phyloP scores from a whole-genome alignment of 2,113 vertebrate genomes.

The Entomyzon cyanotis region DNA sequence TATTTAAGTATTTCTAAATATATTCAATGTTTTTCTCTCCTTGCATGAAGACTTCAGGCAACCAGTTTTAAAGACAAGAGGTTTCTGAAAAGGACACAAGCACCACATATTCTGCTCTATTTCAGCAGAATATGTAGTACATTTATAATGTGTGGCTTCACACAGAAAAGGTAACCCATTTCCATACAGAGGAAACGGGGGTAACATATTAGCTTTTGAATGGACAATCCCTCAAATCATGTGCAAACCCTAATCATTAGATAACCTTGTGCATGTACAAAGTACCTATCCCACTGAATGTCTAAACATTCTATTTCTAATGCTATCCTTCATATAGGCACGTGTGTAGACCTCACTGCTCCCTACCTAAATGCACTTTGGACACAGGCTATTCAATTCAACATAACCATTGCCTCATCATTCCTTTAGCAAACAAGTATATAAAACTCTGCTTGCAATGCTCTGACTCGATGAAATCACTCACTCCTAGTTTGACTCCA shows the following conservation, averaged over 20 bases:
- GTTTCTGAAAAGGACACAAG: not conserved
- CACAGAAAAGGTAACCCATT: accelerated
- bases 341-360: accelerated
- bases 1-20: slow-evolving; percentile 24
- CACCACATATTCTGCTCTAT: not conserved
- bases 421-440: not conserved
- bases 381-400: not conserved
- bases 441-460: not conserved
- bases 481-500: not conserved
- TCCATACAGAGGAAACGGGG: not conserved
- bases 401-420: not conserved
- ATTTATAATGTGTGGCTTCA: not conserved
- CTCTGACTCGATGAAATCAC: not conserved
- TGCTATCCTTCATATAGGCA: not conserved
- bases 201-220: not conserved
- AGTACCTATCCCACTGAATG: not conserved
- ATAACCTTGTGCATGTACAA: not conserved
- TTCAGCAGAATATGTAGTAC: not conserved
- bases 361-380: not conserved
- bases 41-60: not conserved
- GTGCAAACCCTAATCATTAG: not conserved
- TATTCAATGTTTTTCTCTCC: not conserved
- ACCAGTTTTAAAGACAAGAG: not conserved
- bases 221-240: not conserved
- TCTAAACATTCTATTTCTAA: not conserved